Conservation (phyloP, 2,113 vertebrate species). For the Thamnophis sirtalis region DNA sequence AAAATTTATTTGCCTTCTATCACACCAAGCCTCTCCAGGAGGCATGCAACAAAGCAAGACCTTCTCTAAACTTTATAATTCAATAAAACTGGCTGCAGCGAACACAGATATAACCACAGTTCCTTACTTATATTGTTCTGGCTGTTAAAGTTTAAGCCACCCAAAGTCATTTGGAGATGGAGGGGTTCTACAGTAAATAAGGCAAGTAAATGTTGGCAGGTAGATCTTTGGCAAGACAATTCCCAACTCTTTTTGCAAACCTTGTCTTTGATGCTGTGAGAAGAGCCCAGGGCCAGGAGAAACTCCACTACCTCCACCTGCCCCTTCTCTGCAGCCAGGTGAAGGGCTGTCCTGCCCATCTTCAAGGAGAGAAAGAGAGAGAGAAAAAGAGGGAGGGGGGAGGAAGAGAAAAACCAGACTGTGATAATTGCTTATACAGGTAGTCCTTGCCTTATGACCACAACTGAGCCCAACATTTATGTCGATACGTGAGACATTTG, state of each 20-base stretch:
- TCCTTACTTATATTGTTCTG: not conserved
- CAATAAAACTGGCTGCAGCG: not conserved
- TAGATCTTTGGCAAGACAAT: not conserved
- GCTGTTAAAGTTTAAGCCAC: not conserved
- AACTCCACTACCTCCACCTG: conserved; percentile 79
- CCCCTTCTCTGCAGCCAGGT: conserved; percentile 78
- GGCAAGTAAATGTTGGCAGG: not conserved
- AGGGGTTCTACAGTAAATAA: not conserved
- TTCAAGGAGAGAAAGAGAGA: conserved; percentile 25
- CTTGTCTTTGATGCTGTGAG: conserved; percentile 80
- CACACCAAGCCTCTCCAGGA: not conserved
- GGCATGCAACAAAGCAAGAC: not conserved
- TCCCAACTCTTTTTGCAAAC: conserved; percentile 52
- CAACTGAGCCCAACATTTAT: not conserved
- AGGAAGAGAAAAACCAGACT: not conserved
- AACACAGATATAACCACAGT: not conserved
- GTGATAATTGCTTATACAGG: not conserved
- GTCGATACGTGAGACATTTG: not conserved
- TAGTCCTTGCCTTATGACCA: not conserved
- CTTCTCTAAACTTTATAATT: not conserved
- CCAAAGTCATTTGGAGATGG: not conserved
- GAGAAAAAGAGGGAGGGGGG: not conserved
- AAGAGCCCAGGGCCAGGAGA: conserved; percentile 79
- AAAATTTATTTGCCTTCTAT: not conserved
- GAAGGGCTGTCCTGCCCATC: conserved; percentile 80